Evolutionary conservation across 1,140 invertebrate species (phyloP), one percentile per base, ranked within the genome.

Genomic region (Pectinophora gossypiella): DNA sequence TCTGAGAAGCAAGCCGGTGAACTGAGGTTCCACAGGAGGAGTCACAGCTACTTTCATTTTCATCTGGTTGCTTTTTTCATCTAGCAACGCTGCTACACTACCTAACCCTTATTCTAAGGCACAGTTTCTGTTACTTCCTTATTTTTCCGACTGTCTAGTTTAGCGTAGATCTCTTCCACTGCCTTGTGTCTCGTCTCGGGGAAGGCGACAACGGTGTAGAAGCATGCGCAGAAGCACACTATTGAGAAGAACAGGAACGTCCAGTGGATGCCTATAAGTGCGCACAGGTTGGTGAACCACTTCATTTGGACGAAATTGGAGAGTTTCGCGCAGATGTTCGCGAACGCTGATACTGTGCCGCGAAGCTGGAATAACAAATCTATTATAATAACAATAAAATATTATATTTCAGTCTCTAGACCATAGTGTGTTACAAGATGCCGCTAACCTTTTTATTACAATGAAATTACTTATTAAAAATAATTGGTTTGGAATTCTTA

Each of bases 281-380:
- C 68, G 54, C 72, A 72, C 7, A 86, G 51, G 19, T 58, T 68
- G 2, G 70, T 74, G 69, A 86, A 86, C 75, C 79, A 83, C 58
- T 86, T 86, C 64, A 76, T 78, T 52, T 86, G 83, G 4, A 86
- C 35, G 56, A 86, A 86, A 63, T 85, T 85, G 64, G 75, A 79
- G 12, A 82, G 59, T 59, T 85, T 85, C 0, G 80, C 82, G 53
- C 73, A 81, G 6, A 85, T 73, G 67, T 85, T 85, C 0, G 80
- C 71, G 49, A 85, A 79, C 0, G 82, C 71, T n/a, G 82, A 85
- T 0, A 85, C 80, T 20, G 76, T 84, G 13, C 82, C 79, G 0
- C 82, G 73, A 3, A 84, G 56, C 82, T 85, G 75, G 6, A 73
- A 77, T 35, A 19, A 16, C 35, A 53, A 32, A 49, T n/a, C n/a